phyloP scores from a whole-genome alignment of 2,797 vertebrate genomes.

The Xenentodon cancila region DNA sequence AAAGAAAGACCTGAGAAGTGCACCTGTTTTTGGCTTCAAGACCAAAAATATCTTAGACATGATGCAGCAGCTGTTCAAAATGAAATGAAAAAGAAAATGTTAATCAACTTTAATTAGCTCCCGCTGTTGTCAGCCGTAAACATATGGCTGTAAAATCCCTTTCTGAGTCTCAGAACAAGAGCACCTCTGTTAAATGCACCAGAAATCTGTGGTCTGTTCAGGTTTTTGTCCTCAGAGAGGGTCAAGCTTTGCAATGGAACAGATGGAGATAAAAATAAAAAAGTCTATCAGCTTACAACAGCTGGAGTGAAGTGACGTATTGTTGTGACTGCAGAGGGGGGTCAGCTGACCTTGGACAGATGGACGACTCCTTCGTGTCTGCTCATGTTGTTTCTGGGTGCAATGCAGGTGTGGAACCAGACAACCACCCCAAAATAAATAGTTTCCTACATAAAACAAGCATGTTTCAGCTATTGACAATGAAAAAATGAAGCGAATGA shows the following conservation, averaged over 20 bases:
- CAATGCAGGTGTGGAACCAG: not conserved
- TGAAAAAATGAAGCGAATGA: no score
- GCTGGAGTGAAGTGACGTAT: slow-evolving; percentile 2
- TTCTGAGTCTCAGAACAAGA: slow-evolving; percentile 4
- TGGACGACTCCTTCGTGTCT: not conserved
- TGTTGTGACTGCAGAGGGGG: slow-evolving; percentile 26
- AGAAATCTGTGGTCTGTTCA: not conserved
- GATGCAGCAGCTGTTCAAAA: not conserved
- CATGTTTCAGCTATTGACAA: no score
- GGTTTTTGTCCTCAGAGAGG: slow-evolving; percentile 6
- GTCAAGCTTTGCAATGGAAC: slow-evolving; percentile 1
- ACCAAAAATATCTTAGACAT: not conserved
- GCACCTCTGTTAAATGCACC: slow-evolving; percentile 8
- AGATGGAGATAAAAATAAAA: slow-evolving; percentile 12
- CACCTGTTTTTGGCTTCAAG: no score
- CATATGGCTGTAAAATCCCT: slow-evolving; percentile 7
- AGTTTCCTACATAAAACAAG: no score
- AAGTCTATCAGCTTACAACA: slow-evolving; percentile 16
- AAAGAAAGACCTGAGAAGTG: no score
- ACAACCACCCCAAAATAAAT: no score
- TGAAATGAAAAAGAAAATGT: no score
- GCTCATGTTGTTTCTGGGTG: no score
- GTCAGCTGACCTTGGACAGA: slow-evolving; percentile 17
- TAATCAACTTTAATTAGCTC: no score
- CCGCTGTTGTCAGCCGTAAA: not conserved